Conservation (phyloP, 1,140 invertebrate genomes). For the Eubasilissa regina region DNA sequence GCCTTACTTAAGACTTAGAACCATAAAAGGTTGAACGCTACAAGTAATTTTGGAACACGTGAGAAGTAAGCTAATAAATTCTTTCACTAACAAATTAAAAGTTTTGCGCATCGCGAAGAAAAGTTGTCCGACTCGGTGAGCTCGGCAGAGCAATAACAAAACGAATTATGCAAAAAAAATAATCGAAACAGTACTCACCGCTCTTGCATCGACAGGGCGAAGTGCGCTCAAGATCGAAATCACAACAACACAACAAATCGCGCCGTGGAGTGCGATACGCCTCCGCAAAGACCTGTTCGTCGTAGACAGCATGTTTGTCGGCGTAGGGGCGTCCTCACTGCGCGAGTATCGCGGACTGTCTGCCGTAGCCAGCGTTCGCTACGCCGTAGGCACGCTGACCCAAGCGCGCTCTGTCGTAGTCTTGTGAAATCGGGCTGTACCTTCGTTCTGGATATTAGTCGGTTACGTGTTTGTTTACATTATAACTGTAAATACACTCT, state of each 20-base stretch:
- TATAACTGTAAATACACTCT: not conserved
- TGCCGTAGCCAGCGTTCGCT: slow-evolving; percentile 4
- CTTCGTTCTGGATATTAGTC: not conserved
- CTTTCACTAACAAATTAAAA: not conserved
- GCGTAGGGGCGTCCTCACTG: slow-evolving; percentile 26
- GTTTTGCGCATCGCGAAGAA: slow-evolving; percentile 9
- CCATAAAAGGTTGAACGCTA: too few relatives aligned
- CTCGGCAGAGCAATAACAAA: not conserved
- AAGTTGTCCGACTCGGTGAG: not conserved
- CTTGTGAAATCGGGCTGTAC: too few relatives aligned
- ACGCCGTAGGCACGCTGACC: slow-evolving; percentile 26
- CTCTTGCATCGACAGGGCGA: slow-evolving; percentile 30
- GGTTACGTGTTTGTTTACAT: not conserved
- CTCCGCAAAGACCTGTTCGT: slow-evolving; percentile 20
- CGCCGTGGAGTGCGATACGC: slow-evolving; percentile 18
- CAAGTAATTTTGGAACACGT: too few relatives aligned
- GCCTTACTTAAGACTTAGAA: too few relatives aligned
- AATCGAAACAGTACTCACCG: slow-evolving; percentile 30
- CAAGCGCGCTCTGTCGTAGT: not conserved
- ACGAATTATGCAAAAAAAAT: not conserved
- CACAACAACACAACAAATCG: slow-evolving; percentile 45
- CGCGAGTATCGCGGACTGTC: slow-evolving; percentile 42
- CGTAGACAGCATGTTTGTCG: slow-evolving; percentile 4
- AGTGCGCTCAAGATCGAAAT: slow-evolving; percentile 20
- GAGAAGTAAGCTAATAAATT: too few relatives aligned